Evolutionary conservation across 2,797 vertebrate genomes (phyloP), one percentile per base, ranked within the genome.

Genomic region (Myotis vivesi): DNA sequence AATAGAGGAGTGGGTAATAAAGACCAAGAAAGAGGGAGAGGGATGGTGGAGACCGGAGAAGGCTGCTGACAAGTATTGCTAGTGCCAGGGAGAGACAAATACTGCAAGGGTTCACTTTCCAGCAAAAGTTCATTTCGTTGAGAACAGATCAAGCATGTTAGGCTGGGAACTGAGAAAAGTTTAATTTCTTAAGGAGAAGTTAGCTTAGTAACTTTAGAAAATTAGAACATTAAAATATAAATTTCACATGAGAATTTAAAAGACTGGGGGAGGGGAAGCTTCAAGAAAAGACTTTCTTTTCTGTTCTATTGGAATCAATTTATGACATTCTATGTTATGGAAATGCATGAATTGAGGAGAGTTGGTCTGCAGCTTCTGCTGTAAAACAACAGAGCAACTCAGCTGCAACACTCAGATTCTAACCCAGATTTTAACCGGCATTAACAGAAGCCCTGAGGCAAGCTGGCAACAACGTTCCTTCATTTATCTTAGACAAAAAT

Each of bases 241-340:
- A 68, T 80, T 95, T 92, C 72, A 76, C 28, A 59, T 86, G 46
- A 91, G 53, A 81, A 30, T 76, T 80, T 75, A 89, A 86, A 91
- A 95, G 59, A 76, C 59, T 53, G 28, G 28, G n/a, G 44, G 2
- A 77, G 23, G 25, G 44, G 71, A 73, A 49, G 28, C 12, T 83
- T 90, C 33, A 49, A 79, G 57, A 73, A 77, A 94, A 90, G n/a
- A 87, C 66, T 80, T 89, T 75, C 12, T 36, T 84, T 64, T 59
- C 11, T 85, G 22, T 84, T 73, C 66, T 92, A 4, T 13, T 85
- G 44, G 36, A 92, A 88, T 16, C 51, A 57, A 51, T 41, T 75
- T 90, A 69, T 51, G 89, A 55, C 41, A 51, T 62, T 93, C 62
- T 73, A 2, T 69, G 55, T 36, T 64, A 28, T 87, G 81, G 76